phyloP scores from a whole-genome alignment of 2,888 invertebrate genomes.

The Megaustenia siamemsis region DNA sequence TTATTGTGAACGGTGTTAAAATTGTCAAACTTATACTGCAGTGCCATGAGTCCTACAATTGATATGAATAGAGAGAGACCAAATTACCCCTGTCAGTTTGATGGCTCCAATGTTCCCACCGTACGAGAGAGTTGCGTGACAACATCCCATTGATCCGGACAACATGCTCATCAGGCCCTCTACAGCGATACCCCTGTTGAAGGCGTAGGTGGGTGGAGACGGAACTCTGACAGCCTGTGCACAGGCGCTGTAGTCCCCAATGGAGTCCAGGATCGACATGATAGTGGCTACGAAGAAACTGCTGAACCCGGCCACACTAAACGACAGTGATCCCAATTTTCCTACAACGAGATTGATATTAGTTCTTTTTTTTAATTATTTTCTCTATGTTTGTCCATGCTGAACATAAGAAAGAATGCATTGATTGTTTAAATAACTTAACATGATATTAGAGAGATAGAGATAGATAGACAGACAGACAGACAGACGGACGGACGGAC shows the following conservation, averaged over 20 bases:
- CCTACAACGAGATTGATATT: constrained; percentile 44
- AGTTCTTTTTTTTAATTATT: too few species aligned
- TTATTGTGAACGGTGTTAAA: too few species aligned
- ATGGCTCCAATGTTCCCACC: constrained; percentile 95
- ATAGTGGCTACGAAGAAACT: constrained; percentile 72
- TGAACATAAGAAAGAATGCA: too few species aligned
- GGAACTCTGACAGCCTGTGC: constrained; percentile 86
- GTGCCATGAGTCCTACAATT: too few species aligned
- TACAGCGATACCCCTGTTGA: constrained; percentile 86
- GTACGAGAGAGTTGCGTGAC: constrained; percentile 92
- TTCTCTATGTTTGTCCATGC: too few species aligned
- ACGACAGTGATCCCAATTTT: constrained; percentile 68
- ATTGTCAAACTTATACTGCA: too few species aligned
- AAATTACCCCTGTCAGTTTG: constrained; percentile 88
- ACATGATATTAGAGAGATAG: too few species aligned
- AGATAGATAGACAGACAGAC: too few species aligned
- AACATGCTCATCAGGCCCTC: constrained; percentile 90
- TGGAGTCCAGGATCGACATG: constrained; percentile 78
- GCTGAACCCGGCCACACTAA: constrained; percentile 66
- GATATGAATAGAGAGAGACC: not conserved
- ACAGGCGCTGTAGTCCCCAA: constrained; percentile 92
- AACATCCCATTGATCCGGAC: constrained; percentile 91
- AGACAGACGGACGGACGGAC: too few species aligned
- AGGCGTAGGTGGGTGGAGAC: constrained; percentile 90
- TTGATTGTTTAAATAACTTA: too few species aligned